Evolutionary conservation across 1,140 invertebrate genomes (phyloP), one percentile per base, ranked within the genome.

Genomic region (Phymastichus coffea): DNA sequence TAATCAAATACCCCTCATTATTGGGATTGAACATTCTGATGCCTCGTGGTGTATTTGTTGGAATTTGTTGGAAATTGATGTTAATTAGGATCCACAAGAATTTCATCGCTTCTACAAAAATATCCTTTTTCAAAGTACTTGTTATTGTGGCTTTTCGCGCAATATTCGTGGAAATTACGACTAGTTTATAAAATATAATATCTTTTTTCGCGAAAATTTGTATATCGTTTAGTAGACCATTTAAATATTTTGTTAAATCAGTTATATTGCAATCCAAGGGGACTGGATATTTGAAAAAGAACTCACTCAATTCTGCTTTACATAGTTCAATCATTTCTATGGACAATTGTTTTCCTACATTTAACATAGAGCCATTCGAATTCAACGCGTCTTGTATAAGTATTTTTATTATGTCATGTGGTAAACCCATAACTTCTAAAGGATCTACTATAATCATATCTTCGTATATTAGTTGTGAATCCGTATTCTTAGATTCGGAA

Each of bases 161-260:
- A 20, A 64, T 62, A 15, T 57, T 62, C 2, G 53, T 41, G 1
- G 38, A 43, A 26, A 63, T 60, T 8, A 38, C 37, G 0, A 66
- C 7, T 23, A 66, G 40, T 23, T 63, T 64, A 4, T 48, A 46
- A 48, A 66, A 64, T 44, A 66, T 64, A 7, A 60, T 38, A 37
- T 61, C 20, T 2, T 41, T 54, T 19, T 60, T 57, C 1, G 48
- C 15, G 15, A 62, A 47, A n/a, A 26, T 14, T 14, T 44, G 4
- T 19, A 64, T 20, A 33, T 64, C 58, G 1, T 17, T 14, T 1
- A 66, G 17, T 41, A 66, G 48, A 20, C 35, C 19, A 2, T 23
- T 33, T 28, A 66, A 60, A 23, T 64, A 22, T 4, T 61, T 28
- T 23, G 26, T 41, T 19, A 58, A 23, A 12, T 25, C 28, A 10